Conservation (phyloP, 2,888 invertebrate species). For the Cataglyphis livida region DNA sequence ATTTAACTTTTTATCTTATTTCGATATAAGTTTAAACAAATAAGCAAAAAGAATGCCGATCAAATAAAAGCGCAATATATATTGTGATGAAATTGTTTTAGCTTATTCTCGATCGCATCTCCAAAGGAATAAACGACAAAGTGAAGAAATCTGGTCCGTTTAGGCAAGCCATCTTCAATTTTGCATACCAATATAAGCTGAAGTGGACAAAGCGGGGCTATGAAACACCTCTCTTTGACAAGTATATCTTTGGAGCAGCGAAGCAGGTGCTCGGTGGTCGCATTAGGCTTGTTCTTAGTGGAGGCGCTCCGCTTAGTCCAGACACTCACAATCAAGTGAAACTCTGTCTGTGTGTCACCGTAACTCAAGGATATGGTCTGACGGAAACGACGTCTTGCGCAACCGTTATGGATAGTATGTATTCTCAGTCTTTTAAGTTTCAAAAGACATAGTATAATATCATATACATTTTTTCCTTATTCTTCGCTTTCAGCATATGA, state of each 20-base stretch:
- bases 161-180: constrained; percentile 95
- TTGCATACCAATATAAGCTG: constrained; percentile 97
- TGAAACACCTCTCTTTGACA: constrained; percentile 92
- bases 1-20: not conserved
- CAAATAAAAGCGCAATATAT: not conserved
- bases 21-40: not conserved
- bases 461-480: not conserved
- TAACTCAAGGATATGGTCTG: constrained; percentile 98
- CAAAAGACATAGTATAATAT: too few species aligned
- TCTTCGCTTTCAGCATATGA: constrained; percentile 86
- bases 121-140: constrained; percentile 98
- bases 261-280: constrained; percentile 94
- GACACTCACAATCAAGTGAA: constrained; percentile 98
- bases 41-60: not conserved
- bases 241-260: constrained; percentile 87
- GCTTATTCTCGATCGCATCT: constrained; percentile 98
- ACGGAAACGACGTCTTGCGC: constrained; percentile 99
- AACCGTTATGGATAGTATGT: constrained; percentile 92
- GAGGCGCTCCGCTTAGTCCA: constrained; percentile 97
- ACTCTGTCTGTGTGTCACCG: constrained; percentile 95
- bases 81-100: constrained; percentile 84
- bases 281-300: constrained; percentile 95
- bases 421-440: not conserved
- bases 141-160: constrained; percentile 93
- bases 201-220: constrained; percentile 94